A percentile compares a stretch with the other conserved stretches of the same genome.
These are phyloP conservation scores for Gerris lacustris DNA, from an alignment of 2,888 invertebrate genomes.

Conservation along the genomic window DNA sequence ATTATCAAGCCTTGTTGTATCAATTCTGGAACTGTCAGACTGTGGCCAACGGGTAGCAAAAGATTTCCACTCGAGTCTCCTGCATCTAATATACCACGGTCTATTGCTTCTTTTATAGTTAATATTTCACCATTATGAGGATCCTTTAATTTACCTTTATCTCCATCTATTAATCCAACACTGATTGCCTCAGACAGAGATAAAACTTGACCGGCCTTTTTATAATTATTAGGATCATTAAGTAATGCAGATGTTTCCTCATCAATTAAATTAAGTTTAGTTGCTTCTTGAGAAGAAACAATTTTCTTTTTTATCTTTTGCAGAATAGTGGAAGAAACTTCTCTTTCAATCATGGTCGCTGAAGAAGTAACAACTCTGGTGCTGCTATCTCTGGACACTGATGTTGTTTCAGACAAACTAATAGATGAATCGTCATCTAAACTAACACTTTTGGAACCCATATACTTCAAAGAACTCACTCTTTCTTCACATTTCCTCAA, in stretches of 20 bases:
- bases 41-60: conserved; percentile 64
- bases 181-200: conserved; percentile 66
- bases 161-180: conserved; percentile 55
- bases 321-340: conserved; percentile 55
- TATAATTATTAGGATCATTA: not conserved
- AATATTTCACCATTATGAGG: conserved; percentile 67
- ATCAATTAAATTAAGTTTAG: conserved; percentile 67
- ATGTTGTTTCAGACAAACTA: conserved; percentile 37
- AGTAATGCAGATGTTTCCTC: conserved; percentile 53
- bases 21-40: conserved; percentile 70
- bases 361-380: conserved; percentile 46
- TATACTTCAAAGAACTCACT: conserved; percentile 34
- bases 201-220: conserved; percentile 46
- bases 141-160: conserved; percentile 67
- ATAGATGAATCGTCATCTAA: conserved; percentile 9
- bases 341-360: conserved; percentile 44
- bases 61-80: conserved; percentile 57
- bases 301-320: conserved; percentile 69
- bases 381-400: conserved; percentile 55
- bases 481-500: conserved; percentile 26
- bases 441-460: conserved; percentile 21
- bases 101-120: conserved; percentile 71
- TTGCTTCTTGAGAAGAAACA: conserved; percentile 61
- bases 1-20: conserved; percentile 70
- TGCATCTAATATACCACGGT: conserved; percentile 66